Base-by-base conservation (phyloP, 2,797 vertebrate species). In the Poecilia wingei region DNA sequence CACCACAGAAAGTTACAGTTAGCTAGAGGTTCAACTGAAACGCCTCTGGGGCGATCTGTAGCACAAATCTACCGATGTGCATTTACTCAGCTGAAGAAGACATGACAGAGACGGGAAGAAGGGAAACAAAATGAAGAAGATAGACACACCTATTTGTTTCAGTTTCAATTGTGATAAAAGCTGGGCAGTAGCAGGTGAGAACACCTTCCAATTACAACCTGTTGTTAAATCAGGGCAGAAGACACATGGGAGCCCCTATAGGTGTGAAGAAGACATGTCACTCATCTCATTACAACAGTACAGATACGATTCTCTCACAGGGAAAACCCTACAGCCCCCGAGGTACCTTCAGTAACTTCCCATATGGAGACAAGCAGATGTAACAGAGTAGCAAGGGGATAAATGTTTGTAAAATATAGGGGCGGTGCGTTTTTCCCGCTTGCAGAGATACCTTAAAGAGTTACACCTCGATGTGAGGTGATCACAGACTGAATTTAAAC, bases 161-260 rank as follows among this genome's bases (percentile, higher is more conserved):
- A 79, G 57, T 55, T 79, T 79, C 86, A 76, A 78, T 84, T 82
- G 72, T 74, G 59, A 61, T 84, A 81, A 87, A 85, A 87, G 79
- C 84, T 31, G 43, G 28, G 68, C 61, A 53, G 79, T 46, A 79
- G 72, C 79, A 71, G 74, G 75, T 70, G 74, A 87, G 49, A 76
- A 72, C 81, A 74, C 66, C 74, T 84, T 86, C 90, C 92, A 90
- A 91, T 93, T 90, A 91, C 61, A 86, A 75, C 79, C 66, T 78
- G 75, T 80, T 80, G 85, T 80, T 75, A 76, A 90, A 82, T 39
- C 80, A 75, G 75, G 79, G 79, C 83, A 70, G 77, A 78, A 80
- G 47, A 64, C 64, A 64, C 79, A 25, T 33, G 76, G 47, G 61
- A 80, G 76, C 70, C 39, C 59, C 72, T 78, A 53, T 51, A 74